Evolutionary conservation across 2,888 invertebrate species (phyloP).

Genomic region (Stenodema calcarata): DNA sequence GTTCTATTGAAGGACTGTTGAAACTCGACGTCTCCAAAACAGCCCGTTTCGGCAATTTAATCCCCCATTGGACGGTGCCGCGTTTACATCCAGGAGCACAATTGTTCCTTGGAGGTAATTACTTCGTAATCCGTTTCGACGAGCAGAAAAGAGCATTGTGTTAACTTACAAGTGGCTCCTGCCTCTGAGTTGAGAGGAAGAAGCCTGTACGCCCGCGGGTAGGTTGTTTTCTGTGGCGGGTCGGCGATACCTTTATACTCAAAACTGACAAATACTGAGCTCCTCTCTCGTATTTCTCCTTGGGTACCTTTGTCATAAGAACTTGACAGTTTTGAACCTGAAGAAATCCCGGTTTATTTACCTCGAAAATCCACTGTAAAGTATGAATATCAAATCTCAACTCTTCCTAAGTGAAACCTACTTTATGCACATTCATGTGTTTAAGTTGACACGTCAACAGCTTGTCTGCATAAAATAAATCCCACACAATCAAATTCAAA

Average conservation of each 20-base stretch:
- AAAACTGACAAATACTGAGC: background rate
- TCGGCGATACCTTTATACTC: background rate
- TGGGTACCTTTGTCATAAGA: background rate
- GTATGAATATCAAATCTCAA: no score
- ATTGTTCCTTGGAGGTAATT: background rate
- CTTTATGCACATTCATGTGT: no score
- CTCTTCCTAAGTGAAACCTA: no score
- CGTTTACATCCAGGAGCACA: background rate
- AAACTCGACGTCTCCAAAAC: background rate
- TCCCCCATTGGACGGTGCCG: background rate
- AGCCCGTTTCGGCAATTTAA: background rate
- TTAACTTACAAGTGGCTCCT: background rate
- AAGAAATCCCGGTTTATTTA: background rate
- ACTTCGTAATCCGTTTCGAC: background rate
- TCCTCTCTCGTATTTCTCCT: background rate
- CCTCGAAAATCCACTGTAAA: background rate
- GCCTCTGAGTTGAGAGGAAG: background rate
- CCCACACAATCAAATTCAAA: no score
- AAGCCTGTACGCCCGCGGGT: background rate
- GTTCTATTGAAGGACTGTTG: background rate
- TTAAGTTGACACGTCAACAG: no score
- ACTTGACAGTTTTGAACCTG: background rate
- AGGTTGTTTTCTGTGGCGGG: background rate
- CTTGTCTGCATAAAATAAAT: no score
- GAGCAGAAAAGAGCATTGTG: background rate